Percentiles rank a stretch among this genome's conserved stretches.
These are phyloP conservation scores for Dascillus cervinus DNA, from an alignment of 2,888 invertebrate genomes.

Conservation along the genomic window DNA sequence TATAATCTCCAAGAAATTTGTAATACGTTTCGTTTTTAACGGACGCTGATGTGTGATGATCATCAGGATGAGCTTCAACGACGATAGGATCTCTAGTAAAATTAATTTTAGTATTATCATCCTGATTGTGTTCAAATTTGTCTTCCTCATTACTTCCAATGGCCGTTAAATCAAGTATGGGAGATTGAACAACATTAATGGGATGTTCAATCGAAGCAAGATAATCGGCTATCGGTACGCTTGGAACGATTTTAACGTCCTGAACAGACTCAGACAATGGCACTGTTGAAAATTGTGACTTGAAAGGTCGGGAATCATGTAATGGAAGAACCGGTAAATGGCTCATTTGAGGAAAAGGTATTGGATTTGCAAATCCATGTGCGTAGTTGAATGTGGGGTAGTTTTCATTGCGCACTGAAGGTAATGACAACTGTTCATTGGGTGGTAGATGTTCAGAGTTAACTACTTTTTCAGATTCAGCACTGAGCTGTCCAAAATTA, in stretches of 20 bases:
- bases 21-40: conserved; percentile 28
- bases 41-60: conserved; percentile 47
- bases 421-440: too few species aligned
- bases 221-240: conserved; percentile 60
- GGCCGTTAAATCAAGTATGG: conserved; percentile 54
- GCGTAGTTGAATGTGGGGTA: conserved; percentile 3
- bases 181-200: conserved; percentile 61
- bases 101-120: conserved; percentile 1
- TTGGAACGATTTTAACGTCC: conserved; percentile 53
- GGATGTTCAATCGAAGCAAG: conserved; percentile 67
- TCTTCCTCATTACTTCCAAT: conserved; percentile 22
- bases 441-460: too few species aligned
- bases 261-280: too few species aligned
- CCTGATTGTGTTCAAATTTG: conserved; percentile 14
- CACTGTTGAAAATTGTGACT: too few species aligned
- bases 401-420: too few species aligned
- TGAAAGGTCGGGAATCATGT: conserved; percentile 52
- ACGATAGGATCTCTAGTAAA: conserved; percentile 39
- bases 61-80: conserved; percentile 35
- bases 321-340: conserved; percentile 31
- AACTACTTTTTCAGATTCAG: too few species aligned
- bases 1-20: too few species aligned
- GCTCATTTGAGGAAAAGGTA: conserved; percentile 59
- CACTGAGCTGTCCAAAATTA: too few species aligned
- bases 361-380: conserved; percentile 36